Base-by-base conservation (phyloP, 2,113 vertebrate species). In the Notothenia coriiceps region DNA sequence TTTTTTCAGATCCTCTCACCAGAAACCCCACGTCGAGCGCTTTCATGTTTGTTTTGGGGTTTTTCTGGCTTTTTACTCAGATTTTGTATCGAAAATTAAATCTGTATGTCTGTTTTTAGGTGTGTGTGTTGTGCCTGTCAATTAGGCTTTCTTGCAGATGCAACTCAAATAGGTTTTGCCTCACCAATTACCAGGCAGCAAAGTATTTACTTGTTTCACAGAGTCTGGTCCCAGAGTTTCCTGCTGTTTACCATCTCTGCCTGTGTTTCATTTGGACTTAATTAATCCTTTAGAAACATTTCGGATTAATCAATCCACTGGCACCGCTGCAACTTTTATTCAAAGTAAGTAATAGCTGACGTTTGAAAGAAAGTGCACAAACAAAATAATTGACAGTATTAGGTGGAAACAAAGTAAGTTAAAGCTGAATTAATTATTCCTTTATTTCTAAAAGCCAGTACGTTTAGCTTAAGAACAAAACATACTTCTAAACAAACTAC, bases 1-100 rank as follows among this genome's bases (percentile, higher is more conserved):
- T 25, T 25, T 25, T 2, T 25, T 29, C 62, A 70, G 59, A 74
- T 84, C 84, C 44, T n/a, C 17, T 40, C 68, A 70, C 13, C 69
- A 60, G 2, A 11, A 75, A 73, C 73, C 65, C 61, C 62, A 62
- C 6, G 64, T 70, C 0, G 62, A 70, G 67, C 15, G 5, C 72
- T 71, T 88, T 81, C 50, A 83, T 81, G 79, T 89, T 72, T 75
- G 73, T 84, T 69, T 88, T 29, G 29, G 29, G 3, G 59, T 70
- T 70, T 81, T 12, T 75, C 49, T 18, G 4, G 22, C 62, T 47
- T 60, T 74, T 79, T 33, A 40, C 83, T 78, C 25, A 68, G 51
- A 68, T 62, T 84, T 20, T 66, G 49, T 52, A 46, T 78, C 65
- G 73, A 57, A 33, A 75, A 46, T 35, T 54, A 40, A 7, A 20